Evolutionary conservation across 2,113 vertebrate species (phyloP), one percentile per base, ranked within the genome.

Genomic region (Sarotherodon lohbergeri): DNA sequence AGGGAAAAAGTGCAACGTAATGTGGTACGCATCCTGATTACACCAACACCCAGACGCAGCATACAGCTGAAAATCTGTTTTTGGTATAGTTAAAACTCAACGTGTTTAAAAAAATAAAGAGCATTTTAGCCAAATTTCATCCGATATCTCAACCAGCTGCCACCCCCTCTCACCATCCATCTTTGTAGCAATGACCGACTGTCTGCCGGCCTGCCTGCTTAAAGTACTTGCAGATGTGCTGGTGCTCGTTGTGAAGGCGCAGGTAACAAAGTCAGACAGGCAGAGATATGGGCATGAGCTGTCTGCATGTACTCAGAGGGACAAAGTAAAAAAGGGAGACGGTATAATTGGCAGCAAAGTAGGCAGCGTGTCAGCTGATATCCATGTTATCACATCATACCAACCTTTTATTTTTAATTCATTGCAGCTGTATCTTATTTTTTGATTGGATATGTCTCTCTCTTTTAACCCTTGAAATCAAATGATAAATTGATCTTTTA

Each of bases 211-310:
- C 94, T 93, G 91, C 94, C 83, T 66, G 57, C 71, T 57, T 55
- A 93, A 98, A 98, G 95, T 91, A 94, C 94, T 97, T 96, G 96
- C 98, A 98, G 97, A 97, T 98, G 97, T 98, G 96, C 68, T 95
- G 92, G 82, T 85, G 52, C 86, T 84, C 83, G 54, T 56, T 78
- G 86, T 93, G 84, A 34, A 55, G 56, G 81, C 57, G 27, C 80
- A 90, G 84, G 79, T 92, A 93, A 89, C 80, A 29, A 48, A 89
- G 83, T 93, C 56, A 48, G 91, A 91, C 88, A 88, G 78, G 85
- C 90, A 83, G 73, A 83, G 79, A 86, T 84, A 46, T 24, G 78
- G 36, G 50, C 36, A 22, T 59, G 13, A 76, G 22, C 2, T 10
- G 34, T 36, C 50, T 39, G 4, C 27, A 46, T 61, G 12, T 12